These are phyloP conservation scores for Bombus affinis DNA, from an alignment of 1,140 invertebrate species.

Conservation along the genomic window DNA sequence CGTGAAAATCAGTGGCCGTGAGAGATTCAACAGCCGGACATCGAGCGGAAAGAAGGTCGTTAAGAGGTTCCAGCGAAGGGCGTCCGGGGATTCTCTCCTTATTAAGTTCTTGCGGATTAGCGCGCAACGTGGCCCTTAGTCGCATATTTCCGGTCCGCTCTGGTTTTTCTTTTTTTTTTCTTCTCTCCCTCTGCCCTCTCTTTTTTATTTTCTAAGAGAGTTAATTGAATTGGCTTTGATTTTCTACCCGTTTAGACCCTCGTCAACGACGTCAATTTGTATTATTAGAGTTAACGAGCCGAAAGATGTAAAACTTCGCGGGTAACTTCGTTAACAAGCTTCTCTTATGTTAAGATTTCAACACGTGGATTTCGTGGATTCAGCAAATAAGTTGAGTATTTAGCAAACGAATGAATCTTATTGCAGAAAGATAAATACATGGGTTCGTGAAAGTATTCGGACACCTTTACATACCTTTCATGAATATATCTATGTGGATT, in stretches of 20 bases:
- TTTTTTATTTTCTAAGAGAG: not conserved
- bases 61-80: conserved; percentile 44
- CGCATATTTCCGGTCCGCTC: not conserved
- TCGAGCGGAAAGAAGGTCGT: conserved; percentile 51
- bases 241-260: not conserved
- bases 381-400: too few species aligned
- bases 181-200: not conserved
- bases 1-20: conserved; percentile 50
- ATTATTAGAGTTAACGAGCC: not conserved
- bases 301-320: not conserved
- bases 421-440: too few species aligned
- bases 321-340: not conserved
- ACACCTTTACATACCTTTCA: too few species aligned
- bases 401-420: too few species aligned
- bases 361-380: too few species aligned
- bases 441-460: too few species aligned
- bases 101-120: conserved; percentile 44
- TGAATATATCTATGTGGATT: too few species aligned
- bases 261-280: not conserved
- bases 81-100: conserved; percentile 47
- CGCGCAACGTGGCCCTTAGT: not conserved
- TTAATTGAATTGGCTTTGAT: conserved; percentile 7
- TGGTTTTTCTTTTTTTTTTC: not conserved
- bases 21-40: conserved; percentile 40
- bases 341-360: too few species aligned